Base-by-base conservation (phyloP, 2,888 invertebrate species). In the Hoplodrina blanda region DNA sequence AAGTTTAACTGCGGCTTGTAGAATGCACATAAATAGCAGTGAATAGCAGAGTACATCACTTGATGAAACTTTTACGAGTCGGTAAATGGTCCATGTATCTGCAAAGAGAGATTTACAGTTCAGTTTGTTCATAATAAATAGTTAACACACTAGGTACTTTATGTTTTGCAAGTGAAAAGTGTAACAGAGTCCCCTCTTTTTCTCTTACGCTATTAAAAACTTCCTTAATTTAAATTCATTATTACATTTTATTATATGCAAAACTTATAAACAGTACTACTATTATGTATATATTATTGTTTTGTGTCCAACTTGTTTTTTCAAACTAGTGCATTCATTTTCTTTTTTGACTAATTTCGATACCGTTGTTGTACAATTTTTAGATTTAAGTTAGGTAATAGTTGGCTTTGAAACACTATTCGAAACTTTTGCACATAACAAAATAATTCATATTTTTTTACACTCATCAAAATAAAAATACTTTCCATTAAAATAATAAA, bases 21-120 rank as follows among this genome's bases (percentile, higher is more conserved):
- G 13, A 19, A 6, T 53, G 49, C 54, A 50, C 44, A 60, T 78
- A 71, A 46, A 78, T 41, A 19, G 50, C 50, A n/a, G 25, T 5
- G 37, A 37, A 37, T 37, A 37, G 37, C 37, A 8, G 46, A 20
- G 30, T 46, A 33, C 46, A 73, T 57, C 37, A 61, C 13, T 20
- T 20, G 56, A 53, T 72, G 73, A 72, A 72, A 72, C 20, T 72
- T 73, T 78, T 78, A 74, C 73, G 73, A 62, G 19, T 57, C 53
- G 13, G 17, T n/a, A 49, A 78, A 78, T 78, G 53, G 61, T 41
- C 52, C 73, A 78, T 56, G 72, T 56, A 61, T 61, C 54, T 73
- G 44, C 30, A 25, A 8, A 50, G 44, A 19, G 37, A 62, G 73
- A 74, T 53, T 62, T 74, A 74, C 54, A 8, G 30, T 62, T 57